These are phyloP conservation scores for Eristalinus aeneus DNA, from an alignment of 2,888 invertebrate species.

Conservation along the genomic window DNA sequence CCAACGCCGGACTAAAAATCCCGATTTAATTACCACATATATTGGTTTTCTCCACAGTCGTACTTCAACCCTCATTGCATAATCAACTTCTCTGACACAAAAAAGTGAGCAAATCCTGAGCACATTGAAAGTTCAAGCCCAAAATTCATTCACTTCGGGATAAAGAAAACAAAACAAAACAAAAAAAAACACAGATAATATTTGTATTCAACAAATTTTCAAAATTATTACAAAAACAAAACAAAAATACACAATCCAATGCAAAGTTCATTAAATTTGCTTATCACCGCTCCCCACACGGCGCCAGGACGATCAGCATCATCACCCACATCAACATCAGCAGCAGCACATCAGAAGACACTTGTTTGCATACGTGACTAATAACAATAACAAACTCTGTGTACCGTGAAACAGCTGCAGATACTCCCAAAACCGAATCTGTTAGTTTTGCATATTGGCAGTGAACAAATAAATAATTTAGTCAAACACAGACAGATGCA, in stretches of 20 bases:
- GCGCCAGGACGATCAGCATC: neutral
- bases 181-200: no score
- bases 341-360: neutral
- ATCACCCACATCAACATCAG: neutral
- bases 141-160: no score
- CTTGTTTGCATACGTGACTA: neutral
- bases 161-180: no score
- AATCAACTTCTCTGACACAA: no score
- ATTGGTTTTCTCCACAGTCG: no score
- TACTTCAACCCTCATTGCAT: no score
- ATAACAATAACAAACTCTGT: neutral
- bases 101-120: no score
- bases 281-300: neutral
- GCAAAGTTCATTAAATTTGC: neutral
- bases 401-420: neutral
- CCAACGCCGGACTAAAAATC: no score
- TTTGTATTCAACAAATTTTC: neutral
- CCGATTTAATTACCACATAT: no score
- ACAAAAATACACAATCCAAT: neutral
- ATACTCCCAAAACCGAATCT: constrained; percentile 1
- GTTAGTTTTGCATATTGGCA: constrained; percentile 4
- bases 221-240: neutral
- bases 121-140: no score
- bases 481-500: constrained; percentile 8
- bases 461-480: constrained; percentile 21